Percentiles rank a stretch among this genome's conserved stretches.
Conservation (phyloP, 2,888 invertebrate genomes). For the Orthosia cruda region DNA sequence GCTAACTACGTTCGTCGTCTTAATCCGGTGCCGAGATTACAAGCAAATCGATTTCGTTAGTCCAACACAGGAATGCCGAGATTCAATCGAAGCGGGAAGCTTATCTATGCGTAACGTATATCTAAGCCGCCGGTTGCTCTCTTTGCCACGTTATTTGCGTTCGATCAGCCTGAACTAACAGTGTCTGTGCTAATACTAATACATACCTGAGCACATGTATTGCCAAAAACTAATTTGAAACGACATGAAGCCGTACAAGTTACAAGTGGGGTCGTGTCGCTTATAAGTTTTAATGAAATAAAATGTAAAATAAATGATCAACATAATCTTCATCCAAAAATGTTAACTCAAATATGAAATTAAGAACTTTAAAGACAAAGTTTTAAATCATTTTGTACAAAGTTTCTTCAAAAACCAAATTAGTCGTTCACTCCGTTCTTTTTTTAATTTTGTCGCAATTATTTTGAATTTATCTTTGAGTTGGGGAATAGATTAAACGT, state of each 20-base stretch:
- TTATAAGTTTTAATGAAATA: constrained; percentile 6
- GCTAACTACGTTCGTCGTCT: constrained; percentile 75
- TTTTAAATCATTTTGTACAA: constrained; percentile 48
- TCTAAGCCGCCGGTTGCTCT: constrained; percentile 79
- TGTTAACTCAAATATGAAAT: constrained; percentile 43
- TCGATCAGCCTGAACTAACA: constrained; percentile 77
- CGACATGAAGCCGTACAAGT: not conserved
- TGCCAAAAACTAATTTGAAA: constrained; percentile 1
- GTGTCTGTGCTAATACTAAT: constrained; percentile 27
- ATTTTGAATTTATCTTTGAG: constrained; percentile 23
- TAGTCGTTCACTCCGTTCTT: constrained; percentile 19
- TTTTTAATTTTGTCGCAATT: constrained; percentile 12
- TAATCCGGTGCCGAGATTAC: constrained; percentile 82
- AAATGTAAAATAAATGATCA: constrained; percentile 19
- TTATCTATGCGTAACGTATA: constrained; percentile 78
- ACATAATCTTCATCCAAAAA: constrained; percentile 12
- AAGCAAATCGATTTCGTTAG: constrained; percentile 82
- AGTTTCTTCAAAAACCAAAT: constrained; percentile 30
- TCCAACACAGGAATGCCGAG: constrained; percentile 76
- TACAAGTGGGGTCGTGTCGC: not conserved
- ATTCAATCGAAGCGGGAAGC: constrained; percentile 79
- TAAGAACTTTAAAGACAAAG: constrained; percentile 39
- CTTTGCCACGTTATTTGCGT: constrained; percentile 82
- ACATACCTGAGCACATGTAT: constrained; percentile 13
- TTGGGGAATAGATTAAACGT: constrained; percentile 9